phyloP scores from a whole-genome alignment of 2,113 vertebrate species.

The Steatornis caripensis region DNA sequence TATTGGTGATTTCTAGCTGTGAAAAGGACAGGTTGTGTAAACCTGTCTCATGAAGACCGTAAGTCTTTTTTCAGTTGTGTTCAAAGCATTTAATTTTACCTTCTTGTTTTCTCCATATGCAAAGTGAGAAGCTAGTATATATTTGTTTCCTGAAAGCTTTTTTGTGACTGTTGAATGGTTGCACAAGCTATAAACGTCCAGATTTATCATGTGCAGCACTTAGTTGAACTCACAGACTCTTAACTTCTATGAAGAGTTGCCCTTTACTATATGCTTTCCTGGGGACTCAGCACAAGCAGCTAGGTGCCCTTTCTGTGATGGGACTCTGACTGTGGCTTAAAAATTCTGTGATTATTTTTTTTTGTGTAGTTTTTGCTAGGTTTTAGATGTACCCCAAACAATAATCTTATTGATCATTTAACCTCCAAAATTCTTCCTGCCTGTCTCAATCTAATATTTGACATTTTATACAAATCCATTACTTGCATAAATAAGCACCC shows the following conservation, averaged over 20 bases:
- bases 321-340: background rate
- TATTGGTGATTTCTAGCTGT: background rate
- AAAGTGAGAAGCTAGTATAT: background rate
- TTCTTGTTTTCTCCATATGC: background rate
- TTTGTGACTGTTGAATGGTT: background rate
- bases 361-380: background rate
- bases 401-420: background rate
- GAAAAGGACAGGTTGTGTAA: background rate
- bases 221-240: background rate
- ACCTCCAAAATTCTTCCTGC: background rate
- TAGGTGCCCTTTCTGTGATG: background rate
- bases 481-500: background rate
- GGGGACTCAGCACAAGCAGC: background rate
- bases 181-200: background rate
- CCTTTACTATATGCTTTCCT: background rate
- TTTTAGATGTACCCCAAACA: background rate
- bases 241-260: background rate
- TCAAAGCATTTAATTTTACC: background rate
- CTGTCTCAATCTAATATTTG: background rate
- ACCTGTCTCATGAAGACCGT: background rate
- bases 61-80: background rate
- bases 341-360: background rate
- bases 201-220: background rate
- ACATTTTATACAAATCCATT: background rate
- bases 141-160: background rate